phyloP scores from a whole-genome alignment of 2,113 vertebrate genomes.

The Cettia cetti region DNA sequence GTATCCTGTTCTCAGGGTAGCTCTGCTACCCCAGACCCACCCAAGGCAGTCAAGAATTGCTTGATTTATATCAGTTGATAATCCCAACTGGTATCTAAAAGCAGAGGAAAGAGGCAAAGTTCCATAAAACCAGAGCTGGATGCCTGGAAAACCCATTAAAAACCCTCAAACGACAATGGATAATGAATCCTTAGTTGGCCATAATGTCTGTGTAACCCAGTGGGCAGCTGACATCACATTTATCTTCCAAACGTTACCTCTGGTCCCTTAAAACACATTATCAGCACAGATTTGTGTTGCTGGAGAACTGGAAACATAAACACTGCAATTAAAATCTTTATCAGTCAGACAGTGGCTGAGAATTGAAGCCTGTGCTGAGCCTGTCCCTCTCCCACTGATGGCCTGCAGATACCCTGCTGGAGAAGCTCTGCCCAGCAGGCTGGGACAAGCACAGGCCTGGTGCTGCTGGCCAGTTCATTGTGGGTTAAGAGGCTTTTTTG shows the following conservation, averaged over 20 bases:
- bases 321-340: conserved; percentile 60
- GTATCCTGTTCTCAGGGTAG: not conserved
- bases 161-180: not conserved
- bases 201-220: not conserved
- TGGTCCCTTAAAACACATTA: conserved; percentile 12
- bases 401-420: not conserved
- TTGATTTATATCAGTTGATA: not conserved
- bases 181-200: not conserved
- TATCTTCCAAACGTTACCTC: conserved; percentile 28
- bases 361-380: not conserved
- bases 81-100: not conserved
- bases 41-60: not conserved
- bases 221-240: conserved; percentile 30
- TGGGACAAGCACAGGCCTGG: not conserved
- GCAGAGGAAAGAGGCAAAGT: not conserved
- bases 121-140: not conserved
- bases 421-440: not conserved
- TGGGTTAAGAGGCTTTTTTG: not conserved
- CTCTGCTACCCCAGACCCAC: not conserved
- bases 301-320: conserved; percentile 30
- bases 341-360: not conserved
- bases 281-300: conserved; percentile 20
- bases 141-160: conserved; percentile 26
- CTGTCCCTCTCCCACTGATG: not conserved
- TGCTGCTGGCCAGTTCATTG: not conserved